Percentiles rank a stretch among this genome's conserved stretches.
Conservation (phyloP, 2,797 vertebrate genomes). For the Babyrousa celebensis region DNA sequence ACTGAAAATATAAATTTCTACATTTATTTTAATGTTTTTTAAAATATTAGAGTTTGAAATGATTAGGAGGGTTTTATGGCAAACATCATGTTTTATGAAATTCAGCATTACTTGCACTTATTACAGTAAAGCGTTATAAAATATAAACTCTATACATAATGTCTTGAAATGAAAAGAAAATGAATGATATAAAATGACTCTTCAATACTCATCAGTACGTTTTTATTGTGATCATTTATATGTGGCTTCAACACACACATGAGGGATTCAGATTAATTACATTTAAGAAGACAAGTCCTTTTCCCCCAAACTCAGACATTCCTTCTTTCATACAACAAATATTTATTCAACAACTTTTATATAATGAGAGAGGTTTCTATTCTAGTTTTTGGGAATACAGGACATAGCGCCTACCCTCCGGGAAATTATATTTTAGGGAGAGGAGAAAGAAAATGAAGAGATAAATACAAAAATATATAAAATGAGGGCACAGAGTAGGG, state of each 20-base stretch:
- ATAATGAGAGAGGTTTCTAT: not conserved
- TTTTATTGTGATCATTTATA: not conserved
- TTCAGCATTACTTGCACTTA: not conserved
- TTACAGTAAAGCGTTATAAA: not conserved
- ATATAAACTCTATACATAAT: not conserved
- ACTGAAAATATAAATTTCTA: not conserved
- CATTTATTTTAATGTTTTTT: too few relatives aligned
- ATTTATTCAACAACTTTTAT: constrained; percentile 52
- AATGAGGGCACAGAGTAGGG: not conserved
- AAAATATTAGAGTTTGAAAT: constrained; percentile 3
- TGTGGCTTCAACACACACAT: not conserved
- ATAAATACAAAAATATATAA: not conserved
- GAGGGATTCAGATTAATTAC: not conserved
- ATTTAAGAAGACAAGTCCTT: not conserved
- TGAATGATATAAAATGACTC: not conserved
- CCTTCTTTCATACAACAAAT: constrained; percentile 10
- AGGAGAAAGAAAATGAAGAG: not conserved
- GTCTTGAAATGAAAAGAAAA: constrained; percentile 55
- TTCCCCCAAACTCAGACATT: not conserved
- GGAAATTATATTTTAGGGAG: not conserved
- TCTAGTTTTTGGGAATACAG: not conserved
- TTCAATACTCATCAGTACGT: not conserved
- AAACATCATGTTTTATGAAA: not conserved
- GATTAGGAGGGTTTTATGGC: not conserved
- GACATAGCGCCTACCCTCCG: not conserved